Evolutionary conservation across 2,888 invertebrate species (phyloP), one percentile per base, ranked within the genome.

Genomic region (Epinotia brunnichana): DNA sequence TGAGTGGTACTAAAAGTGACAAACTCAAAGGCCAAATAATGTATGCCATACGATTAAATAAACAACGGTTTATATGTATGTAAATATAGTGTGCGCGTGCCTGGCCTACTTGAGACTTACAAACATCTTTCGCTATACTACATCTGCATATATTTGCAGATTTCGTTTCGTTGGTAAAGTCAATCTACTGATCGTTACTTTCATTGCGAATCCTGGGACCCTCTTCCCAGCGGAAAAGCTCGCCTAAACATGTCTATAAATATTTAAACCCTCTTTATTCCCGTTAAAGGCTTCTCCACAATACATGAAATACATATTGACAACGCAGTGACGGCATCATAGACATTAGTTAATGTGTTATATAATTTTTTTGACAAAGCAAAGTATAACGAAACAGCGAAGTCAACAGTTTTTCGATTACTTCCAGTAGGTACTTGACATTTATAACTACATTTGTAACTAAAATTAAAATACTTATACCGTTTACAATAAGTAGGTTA

Each of bases 191-290:
- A 29, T 17, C 35, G 17, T 54, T 11, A 64, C 64, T 64, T 64
- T 15, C 35, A 64, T 39, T 64, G 64, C 13, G 53, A 10, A 74
- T 73, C 56, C 64, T 72, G 54, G 69, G 73, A 60, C 72, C 57
- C 76, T 76, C 70, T 77, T 74, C 77, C 74, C 77, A 70, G 76
- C 74, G 77, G 78, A 80, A 79, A 76, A 80, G 79, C 76, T 74
- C 74, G 56, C 75, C 72, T 78, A 80, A 82, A 82, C 81, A 83
- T 78, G 74, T 79, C 77, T 79, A 78, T 78, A 80, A 84, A 86
- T 86, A 86, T 86, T 83, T 82, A 84, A 75, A 79, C 79, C 79
- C 76, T 81, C 83, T 80, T 85, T 83, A 83, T 84, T 62, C 44
- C 29, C 51, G 54, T 57, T 72, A 54, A 68, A 62, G 56, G 35